phyloP scores from a whole-genome alignment of 2,113 vertebrate species.

The Calidris pygmaea region DNA sequence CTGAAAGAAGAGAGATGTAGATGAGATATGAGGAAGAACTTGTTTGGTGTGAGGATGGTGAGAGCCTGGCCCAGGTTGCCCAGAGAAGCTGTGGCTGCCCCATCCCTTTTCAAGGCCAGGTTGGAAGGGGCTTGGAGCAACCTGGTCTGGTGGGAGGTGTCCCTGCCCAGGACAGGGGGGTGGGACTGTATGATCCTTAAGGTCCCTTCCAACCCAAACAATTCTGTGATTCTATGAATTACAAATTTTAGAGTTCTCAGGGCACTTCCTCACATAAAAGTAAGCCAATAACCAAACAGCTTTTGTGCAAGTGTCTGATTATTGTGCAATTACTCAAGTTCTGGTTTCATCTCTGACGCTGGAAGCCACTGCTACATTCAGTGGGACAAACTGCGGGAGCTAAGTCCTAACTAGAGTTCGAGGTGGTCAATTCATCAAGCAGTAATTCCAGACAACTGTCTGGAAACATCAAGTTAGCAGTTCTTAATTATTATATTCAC shows the following conservation, averaged over 20 bases:
- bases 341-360: neutral
- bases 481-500: neutral
- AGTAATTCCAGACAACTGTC: neutral
- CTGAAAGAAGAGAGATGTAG: neutral
- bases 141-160: neutral
- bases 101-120: neutral
- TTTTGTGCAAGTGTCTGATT: neutral
- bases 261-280: neutral
- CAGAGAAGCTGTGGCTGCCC: neutral
- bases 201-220: neutral
- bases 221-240: neutral
- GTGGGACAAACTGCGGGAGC: neutral
- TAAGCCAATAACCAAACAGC: neutral
- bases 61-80: neutral
- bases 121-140: neutral
- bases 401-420: neutral
- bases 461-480: neutral
- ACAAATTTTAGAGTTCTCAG: neutral
- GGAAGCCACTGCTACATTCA: neutral
- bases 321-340: neutral
- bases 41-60: neutral
- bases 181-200: fast-evolving
- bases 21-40: neutral
- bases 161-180: neutral
- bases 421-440: neutral